Evolutionary conservation across 2,888 invertebrate species (phyloP).

Genomic region (Ophioninae sp.): DNA sequence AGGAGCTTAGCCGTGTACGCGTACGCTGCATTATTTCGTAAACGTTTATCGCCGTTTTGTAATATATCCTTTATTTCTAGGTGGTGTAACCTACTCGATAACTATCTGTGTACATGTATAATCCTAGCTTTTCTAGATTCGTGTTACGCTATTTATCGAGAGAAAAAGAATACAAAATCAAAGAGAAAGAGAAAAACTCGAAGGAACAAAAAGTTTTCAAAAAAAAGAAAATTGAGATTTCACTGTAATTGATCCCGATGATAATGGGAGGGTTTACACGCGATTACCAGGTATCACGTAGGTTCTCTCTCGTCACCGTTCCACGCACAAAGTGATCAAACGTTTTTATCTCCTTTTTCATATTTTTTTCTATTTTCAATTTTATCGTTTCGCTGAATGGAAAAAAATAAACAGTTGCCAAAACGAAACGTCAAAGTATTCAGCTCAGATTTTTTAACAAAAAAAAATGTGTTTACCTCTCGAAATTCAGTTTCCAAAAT

Average conservation of each 20-base stretch:
- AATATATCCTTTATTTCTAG: conserved; percentile 80
- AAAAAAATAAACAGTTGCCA: no score
- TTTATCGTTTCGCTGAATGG: no score
- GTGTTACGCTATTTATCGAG: conserved; percentile 61
- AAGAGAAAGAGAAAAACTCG: conserved; percentile 4
- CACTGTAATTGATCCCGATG: conserved; percentile 66
- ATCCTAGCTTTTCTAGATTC: conserved; percentile 66
- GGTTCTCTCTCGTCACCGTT: conserved; percentile 79
- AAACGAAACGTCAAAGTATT: no score
- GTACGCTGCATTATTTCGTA: conserved; percentile 61
- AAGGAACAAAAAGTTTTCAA: conserved; percentile 23
- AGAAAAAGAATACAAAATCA: conserved; percentile 39
- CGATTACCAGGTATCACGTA: conserved; percentile 81
- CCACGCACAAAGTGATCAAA: conserved; percentile 66
- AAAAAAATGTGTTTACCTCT: no score
- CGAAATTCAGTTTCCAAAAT: no score
- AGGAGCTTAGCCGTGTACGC: conserved; percentile 43
- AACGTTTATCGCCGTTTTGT: conserved; percentile 69
- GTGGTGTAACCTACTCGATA: conserved; percentile 76
- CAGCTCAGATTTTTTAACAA: no score
- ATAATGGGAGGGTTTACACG: conserved; percentile 79
- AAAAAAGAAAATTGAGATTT: conserved; percentile 49
- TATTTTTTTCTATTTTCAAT: background rate
- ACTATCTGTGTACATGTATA: conserved; percentile 71
- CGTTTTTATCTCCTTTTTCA: conserved; percentile 23